Evolutionary conservation across 2,797 vertebrate genomes (phyloP), one percentile per base, ranked within the genome.

Genomic region (Syngnathus rostellatus): DNA sequence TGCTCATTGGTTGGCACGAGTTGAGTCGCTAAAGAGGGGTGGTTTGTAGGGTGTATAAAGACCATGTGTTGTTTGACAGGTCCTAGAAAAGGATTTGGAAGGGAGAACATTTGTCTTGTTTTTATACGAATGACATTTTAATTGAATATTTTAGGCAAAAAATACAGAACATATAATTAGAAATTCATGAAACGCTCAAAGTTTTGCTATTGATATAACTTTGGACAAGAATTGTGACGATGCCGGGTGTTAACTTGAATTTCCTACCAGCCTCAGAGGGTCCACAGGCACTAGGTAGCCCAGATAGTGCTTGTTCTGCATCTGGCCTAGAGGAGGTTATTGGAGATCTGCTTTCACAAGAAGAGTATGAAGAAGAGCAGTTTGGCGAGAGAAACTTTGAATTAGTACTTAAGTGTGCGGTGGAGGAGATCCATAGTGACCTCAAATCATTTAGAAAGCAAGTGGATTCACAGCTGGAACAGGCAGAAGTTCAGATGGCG

Each of bases 401-500:
- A 12, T 71, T 78, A 3, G 82, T 75, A 3, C 68, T 93, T 64
- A 81, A 69, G 38, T 85, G 71, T 69, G 91, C 89, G 0, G 67
- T 94, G 60, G 80, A 83, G 43, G 91, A 94, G 75, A 84, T 97
- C 63, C 90, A 81, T 31, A 77, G 37, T n/a, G 94, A 97, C 67
- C 83, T 95, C 68, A 87, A 91, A 79, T 87, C 73, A 0, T 94
- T 95, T 40, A 76, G 82, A 63, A 87, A 75, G 39, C 83, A 39
- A 0, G 77, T 95, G 67, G 85, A 94, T 65, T 86, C 72, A 60
- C 89, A 80, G 14, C 79, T 96, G 2, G 86, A 91, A 72, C 83
- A 79, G 72, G 90, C 86, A 0, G 70, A 80, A 6, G 67, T 63
- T 37, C 73, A 60, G 19, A 73, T 94, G 78, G 78, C 84, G 70